Conservation (phyloP, 92 coral and sea anemone species). For the Phenganax subtilis region DNA sequence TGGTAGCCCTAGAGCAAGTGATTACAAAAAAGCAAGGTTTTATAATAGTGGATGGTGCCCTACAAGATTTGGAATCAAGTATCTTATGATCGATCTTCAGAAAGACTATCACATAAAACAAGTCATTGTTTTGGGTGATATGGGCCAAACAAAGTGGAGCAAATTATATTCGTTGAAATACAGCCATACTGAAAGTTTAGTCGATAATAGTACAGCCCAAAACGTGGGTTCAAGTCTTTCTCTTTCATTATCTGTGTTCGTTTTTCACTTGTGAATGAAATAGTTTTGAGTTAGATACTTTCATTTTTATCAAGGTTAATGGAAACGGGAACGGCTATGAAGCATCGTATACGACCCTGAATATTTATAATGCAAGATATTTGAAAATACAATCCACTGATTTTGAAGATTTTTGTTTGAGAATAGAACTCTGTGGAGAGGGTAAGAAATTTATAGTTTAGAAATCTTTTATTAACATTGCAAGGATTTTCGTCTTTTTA, state of each 20-base stretch:
- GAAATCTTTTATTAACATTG: too few species aligned
- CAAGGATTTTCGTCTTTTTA: too few species aligned
- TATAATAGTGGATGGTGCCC: not conserved
- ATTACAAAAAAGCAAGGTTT: not conserved
- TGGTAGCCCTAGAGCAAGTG: not conserved
- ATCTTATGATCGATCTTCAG: constrained; percentile 2
- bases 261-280: not conserved
- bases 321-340: not conserved
- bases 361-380: constrained; percentile 6
- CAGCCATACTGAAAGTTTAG: constrained; percentile 9
- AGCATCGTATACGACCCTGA: not conserved
- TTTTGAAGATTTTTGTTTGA: not conserved
- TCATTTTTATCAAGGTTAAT: not conserved
- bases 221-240: not conserved
- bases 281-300: not conserved
- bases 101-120: constrained; percentile 3
- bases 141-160: not conserved
- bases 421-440: constrained; percentile 13
- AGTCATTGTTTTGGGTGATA: not conserved
- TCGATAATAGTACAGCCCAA: not conserved
- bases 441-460: not conserved
- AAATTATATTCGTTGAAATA: not conserved
- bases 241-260: not conserved
- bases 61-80: not conserved
- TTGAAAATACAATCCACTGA: not conserved